Percentiles rank a stretch among this genome's conserved stretches.
Conservation (phyloP, 1,140 invertebrate species). For the Oncopodura yosiiana region DNA sequence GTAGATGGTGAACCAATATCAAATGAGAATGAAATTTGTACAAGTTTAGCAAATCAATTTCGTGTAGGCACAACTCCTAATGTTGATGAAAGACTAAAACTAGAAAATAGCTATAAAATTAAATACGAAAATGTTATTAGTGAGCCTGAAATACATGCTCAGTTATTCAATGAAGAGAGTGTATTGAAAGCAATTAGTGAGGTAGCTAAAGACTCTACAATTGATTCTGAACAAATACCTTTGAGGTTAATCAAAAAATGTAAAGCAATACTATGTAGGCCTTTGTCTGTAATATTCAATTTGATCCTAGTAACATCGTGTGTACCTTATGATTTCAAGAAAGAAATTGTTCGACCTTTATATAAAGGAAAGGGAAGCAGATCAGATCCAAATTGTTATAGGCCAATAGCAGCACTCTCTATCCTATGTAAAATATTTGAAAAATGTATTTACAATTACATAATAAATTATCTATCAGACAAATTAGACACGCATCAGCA, state of each 20-base stretch:
- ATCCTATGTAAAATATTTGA: conserved; percentile 11
- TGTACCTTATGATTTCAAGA: neutral
- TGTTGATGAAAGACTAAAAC: no score
- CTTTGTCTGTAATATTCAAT: neutral
- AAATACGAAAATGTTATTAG: no score
- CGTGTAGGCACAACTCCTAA: no score
- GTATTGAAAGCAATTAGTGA: no score
- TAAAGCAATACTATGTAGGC: neutral
- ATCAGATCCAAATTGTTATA: neutral
- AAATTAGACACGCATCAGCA: conserved; percentile 2
- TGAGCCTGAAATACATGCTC: conserved; percentile 3
- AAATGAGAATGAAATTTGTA: no score
- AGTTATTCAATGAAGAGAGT: neutral
- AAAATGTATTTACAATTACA: conserved; percentile 1
- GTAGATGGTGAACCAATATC: no score
- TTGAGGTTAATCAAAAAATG: no score
- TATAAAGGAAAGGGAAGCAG: conserved; percentile 13
- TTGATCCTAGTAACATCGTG: neutral
- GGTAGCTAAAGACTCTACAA: no score
- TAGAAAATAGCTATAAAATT: no score
- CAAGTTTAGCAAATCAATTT: no score
- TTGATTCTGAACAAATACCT: no score
- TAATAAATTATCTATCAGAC: neutral
- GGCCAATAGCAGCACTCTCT: neutral
- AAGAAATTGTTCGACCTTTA: neutral